These are phyloP conservation scores for Dicyrtoma fusca DNA, from an alignment of 2,888 invertebrate genomes.

Conservation along the genomic window DNA sequence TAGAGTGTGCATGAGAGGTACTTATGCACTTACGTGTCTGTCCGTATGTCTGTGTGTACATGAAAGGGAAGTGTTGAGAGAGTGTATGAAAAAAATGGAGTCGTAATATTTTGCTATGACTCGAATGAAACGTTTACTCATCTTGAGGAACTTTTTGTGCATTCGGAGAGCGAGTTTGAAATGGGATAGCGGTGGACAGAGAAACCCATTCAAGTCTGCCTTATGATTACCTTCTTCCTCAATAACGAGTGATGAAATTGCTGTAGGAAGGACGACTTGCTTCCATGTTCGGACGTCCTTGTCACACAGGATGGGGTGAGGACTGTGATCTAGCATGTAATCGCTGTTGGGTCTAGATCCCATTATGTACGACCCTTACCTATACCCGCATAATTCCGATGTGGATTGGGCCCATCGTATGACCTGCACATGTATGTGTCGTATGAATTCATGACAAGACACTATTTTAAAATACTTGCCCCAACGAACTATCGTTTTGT, in stretches of 20 bases:
- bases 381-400: neutral
- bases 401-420: no score
- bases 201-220: slow-evolving; percentile 50
- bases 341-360: neutral
- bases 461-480: no score
- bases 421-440: no score
- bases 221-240: slow-evolving; percentile 58
- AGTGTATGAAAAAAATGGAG: neutral
- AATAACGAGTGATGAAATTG: slow-evolving; percentile 57
- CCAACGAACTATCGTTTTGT: no score
- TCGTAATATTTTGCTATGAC: neutral
- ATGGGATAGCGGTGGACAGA: slow-evolving; percentile 31
- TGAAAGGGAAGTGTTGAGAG: neutral
- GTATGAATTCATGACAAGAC: no score
- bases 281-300: slow-evolving; percentile 14
- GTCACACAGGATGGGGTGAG: slow-evolving; percentile 1
- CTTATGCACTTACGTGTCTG: neutral
- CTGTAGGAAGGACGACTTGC: slow-evolving; percentile 48
- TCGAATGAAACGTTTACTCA: slow-evolving; percentile 13
- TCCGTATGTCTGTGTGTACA: neutral
- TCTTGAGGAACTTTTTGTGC: slow-evolving; percentile 20
- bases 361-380: neutral
- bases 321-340: slow-evolving; percentile 18
- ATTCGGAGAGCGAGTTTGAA: slow-evolving; percentile 21
- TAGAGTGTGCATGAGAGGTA: no score